Base-by-base conservation (phyloP, 2,888 invertebrate genomes). In the Vandiemenella viatica region DNA sequence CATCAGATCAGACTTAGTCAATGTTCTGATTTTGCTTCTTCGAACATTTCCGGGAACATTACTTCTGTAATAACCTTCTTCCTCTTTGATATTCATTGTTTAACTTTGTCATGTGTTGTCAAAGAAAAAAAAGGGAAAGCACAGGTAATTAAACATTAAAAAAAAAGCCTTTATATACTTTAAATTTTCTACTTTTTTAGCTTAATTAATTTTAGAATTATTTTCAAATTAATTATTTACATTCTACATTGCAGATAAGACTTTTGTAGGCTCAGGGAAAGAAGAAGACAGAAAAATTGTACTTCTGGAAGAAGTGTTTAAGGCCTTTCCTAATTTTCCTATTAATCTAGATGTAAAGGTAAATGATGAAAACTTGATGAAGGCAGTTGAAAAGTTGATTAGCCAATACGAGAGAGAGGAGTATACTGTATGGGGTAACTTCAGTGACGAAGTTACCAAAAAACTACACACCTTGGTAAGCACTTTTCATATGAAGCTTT, bases 351-450 rank as follows among this genome's bases (percentile, higher is more conserved):
- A 79, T 57, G 71, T 79, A 49, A 79, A 79, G 63, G 62, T 69
- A 20, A 68, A 77, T 55, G 66, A 75, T 58, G 71, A 73, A 56
- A 59, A 62, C 44, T 68, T 80, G 10, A 75, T 80, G 52, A 56
- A 63, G 40, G 70, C 75, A 67, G 77, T 77, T 18, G 66, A 71
- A 32, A 63, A 68, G 38, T 63, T 80, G 43, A 72, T 78, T 44
- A 65, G 63, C 53, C 59, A 72, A 51, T 77, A 70, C 59, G 64
- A 72, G 17, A 64, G 79, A 51, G 73, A 76, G 57, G 66, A 74
- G 37, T 63, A 73, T 21, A 78, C 77, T 15, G 76, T 77, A 1
- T 80, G 79, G 80, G 79, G 80, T 16, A 79, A 75, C 59, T 70
- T 73, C 53, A 71, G 67, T 53, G 66, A 74, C 57, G 61, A 61